A percentile compares a stretch with the other conserved stretches of the same genome.
Conservation (phyloP, 2,113 vertebrate species). For the Saguinus midas region DNA sequence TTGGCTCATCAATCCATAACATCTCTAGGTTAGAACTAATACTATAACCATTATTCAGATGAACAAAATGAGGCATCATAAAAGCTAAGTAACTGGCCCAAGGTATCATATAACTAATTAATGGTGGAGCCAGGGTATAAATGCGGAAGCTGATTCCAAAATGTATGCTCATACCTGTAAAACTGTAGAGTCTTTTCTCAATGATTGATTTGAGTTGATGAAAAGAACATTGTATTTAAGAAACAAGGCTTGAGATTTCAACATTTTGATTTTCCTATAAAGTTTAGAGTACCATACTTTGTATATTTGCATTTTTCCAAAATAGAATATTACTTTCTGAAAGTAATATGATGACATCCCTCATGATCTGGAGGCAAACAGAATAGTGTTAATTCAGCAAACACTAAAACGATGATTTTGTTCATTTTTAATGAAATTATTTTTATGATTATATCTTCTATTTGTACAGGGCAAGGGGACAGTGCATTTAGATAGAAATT, state of each 20-base stretch:
- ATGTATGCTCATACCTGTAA: neutral
- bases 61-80: neutral
- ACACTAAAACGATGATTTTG: neutral
- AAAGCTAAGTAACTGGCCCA: neutral
- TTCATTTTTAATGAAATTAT: slow-evolving; percentile 2
- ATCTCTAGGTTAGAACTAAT: neutral
- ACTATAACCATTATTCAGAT: neutral
- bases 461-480: neutral
- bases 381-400: neutral
- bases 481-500: neutral
- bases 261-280: neutral
- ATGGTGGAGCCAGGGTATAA: neutral
- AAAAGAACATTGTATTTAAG: neutral
- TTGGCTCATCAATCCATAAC: neutral
- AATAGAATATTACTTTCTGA: neutral
- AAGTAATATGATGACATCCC: neutral
- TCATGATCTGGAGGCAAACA: neutral
- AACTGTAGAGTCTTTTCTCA: neutral
- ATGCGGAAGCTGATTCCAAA: neutral
- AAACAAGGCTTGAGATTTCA: neutral
- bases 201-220: neutral
- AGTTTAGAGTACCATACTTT: neutral
- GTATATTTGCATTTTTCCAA: neutral
- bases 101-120: neutral
- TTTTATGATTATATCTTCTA: neutral